phyloP scores from a whole-genome alignment of 2,888 invertebrate species.

The Rhogogaster chlorosoma region DNA sequence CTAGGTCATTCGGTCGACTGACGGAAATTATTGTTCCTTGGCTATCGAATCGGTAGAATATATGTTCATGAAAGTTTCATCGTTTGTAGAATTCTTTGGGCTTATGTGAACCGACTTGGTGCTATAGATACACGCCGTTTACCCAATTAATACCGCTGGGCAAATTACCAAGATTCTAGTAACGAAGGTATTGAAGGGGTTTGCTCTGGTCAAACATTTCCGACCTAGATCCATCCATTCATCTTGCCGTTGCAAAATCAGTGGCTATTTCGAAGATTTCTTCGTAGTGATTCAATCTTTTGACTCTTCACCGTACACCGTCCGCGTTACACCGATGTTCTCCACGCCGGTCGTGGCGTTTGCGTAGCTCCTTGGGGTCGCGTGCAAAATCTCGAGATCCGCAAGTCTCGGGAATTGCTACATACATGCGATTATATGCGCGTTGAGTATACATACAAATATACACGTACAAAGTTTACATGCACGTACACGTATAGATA shows the following conservation, averaged over 20 bases:
- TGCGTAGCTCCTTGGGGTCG: constrained; percentile 32
- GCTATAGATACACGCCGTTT: neutral
- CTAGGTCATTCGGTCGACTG: constrained; percentile 8
- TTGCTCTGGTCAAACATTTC: constrained; percentile 18
- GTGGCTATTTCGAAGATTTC: constrained; percentile 48
- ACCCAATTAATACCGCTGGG: constrained; percentile 16
- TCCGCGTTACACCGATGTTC: constrained; percentile 7
- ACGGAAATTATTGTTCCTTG: neutral
- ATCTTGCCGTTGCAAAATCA: constrained; percentile 60
- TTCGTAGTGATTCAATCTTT: constrained; percentile 24
- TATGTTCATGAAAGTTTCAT: neutral
- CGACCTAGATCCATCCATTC: constrained; percentile 67
- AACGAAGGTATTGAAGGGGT: constrained; percentile 19
- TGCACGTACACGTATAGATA: neutral
- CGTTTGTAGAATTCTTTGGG: neutral
- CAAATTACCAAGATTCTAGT: constrained; percentile 44
- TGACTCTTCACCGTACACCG: neutral
- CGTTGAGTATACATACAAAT: neutral
- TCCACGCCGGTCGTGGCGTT: neutral
- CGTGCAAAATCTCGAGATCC: constrained; percentile 47
- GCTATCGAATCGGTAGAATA: neutral
- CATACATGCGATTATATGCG: constrained; percentile 23
- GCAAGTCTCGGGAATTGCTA: constrained; percentile 40
- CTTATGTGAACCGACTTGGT: neutral
- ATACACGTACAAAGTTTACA: neutral